These are phyloP conservation scores for Listronotus oregonensis DNA, from an alignment of 1,140 invertebrate genomes.

Conservation along the genomic window DNA sequence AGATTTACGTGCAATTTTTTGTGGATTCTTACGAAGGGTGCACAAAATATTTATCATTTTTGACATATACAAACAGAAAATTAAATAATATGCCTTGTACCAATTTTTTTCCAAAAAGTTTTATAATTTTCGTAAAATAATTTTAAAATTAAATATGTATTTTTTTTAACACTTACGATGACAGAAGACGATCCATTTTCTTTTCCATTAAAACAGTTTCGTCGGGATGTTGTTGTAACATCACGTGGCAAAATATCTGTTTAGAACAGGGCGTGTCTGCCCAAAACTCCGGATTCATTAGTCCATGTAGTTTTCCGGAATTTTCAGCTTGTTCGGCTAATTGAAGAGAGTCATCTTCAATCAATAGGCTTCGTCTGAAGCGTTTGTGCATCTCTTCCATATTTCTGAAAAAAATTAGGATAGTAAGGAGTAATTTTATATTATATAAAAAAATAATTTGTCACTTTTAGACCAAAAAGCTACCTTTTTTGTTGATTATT, in stretches of 20 bases:
- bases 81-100: too few species aligned
- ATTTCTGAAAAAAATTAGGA: not conserved
- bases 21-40: too few species aligned
- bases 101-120: too few species aligned
- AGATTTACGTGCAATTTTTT: too few species aligned
- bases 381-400: slow-evolving; percentile 37
- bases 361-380: slow-evolving; percentile 57
- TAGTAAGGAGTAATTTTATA: not conserved
- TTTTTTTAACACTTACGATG: slow-evolving; percentile 66
- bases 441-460: too few species aligned
- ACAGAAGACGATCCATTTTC: slow-evolving; percentile 71
- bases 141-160: too few species aligned
- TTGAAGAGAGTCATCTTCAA: slow-evolving; percentile 52
- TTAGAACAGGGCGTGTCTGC: slow-evolving; percentile 75
- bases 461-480: too few species aligned
- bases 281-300: slow-evolving; percentile 67
- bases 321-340: slow-evolving; percentile 46
- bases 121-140: too few species aligned
- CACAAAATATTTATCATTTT: too few species aligned
- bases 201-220: slow-evolving; percentile 75
- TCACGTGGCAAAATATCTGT: slow-evolving; percentile 74
- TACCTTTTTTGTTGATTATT: not conserved
- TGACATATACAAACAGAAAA: too few species aligned
- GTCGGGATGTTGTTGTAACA: slow-evolving; percentile 67
- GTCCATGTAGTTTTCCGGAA: slow-evolving; percentile 37